Evolutionary conservation across 1,140 invertebrate species (phyloP).

Genomic region (Tetragnatha versicolor): DNA sequence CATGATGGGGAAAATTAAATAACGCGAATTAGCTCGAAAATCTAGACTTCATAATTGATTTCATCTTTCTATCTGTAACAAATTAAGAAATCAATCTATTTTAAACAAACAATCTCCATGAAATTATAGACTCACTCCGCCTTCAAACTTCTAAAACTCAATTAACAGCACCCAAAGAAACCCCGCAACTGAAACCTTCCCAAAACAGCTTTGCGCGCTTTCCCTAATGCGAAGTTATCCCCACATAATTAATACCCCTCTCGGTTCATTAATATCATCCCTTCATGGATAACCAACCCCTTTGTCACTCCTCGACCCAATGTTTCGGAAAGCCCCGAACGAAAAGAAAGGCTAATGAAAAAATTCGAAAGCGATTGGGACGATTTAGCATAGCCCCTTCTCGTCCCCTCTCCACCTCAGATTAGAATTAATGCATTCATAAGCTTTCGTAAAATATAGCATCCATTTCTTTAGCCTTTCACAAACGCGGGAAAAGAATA

Average conservation of each 20-base stretch:
- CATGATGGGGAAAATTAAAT: too few relatives aligned
- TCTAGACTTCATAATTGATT: too few relatives aligned
- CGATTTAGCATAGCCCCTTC: constrained; percentile 11
- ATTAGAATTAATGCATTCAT: constrained; percentile 39
- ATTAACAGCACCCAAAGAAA: too few relatives aligned
- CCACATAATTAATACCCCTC: constrained; percentile 23
- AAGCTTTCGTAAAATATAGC: constrained; percentile 38
- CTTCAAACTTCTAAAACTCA: too few relatives aligned
- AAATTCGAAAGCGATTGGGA: constrained; percentile 21
- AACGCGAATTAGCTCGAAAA: too few relatives aligned
- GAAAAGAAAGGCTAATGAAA: background rate
- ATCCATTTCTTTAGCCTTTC: background rate
- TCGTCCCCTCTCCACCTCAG: background rate
- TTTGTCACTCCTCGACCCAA: constrained; percentile 28
- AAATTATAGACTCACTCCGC: too few relatives aligned
- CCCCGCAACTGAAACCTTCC: too few relatives aligned
- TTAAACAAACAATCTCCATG: too few relatives aligned
- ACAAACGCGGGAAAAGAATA: background rate
- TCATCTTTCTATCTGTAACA: too few relatives aligned
- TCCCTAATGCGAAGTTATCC: background rate
- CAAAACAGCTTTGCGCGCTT: background rate
- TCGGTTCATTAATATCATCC: constrained; percentile 46
- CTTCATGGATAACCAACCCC: constrained; percentile 43
- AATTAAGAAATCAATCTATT: too few relatives aligned
- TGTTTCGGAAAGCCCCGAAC: background rate